Evolutionary conservation across 92 coral and sea anemone species (phyloP), one percentile per base, ranked within the genome.

Genomic region (Palythoa grandiflora): DNA sequence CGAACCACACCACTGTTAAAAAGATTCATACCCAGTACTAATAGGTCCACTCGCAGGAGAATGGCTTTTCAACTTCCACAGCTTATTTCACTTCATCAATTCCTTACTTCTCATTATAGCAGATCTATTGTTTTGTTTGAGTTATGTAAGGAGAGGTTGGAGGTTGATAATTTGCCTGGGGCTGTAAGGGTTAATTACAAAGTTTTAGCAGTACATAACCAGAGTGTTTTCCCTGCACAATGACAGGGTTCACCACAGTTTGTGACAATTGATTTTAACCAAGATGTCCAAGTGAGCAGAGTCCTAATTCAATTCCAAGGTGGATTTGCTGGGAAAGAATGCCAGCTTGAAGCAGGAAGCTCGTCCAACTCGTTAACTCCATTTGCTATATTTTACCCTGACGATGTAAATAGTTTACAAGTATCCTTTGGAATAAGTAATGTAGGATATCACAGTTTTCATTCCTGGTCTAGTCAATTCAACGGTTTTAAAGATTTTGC

Each of bases 281-380:
- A 84, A 68, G 95, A 94, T 15, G 81, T 73, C 68, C 83, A 74
- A 15, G 88, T 94, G 9, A 87, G 87, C 77, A 90, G 91, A 84
- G 84, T 94, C 48, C 88, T 87, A 38, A 59, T 92, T 35, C 95
- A 94, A 73, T 94, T 94, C 87, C 98, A 94, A 75, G 98, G 98
- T 50, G 98, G 98, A 84, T 94, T 94, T 92, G 95, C 90, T 59
- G 98, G 98, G 35, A 85, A 88, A 28, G 97, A 92, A 57, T 94
- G 97, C 71, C 79, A 70, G 65, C 74, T 94, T 9, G 97, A 94
- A 73, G 97, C 90, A 35, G 97, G 97, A 11, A 88, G 88, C 28
- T 94, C 94, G 6, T 39, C 87, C 3, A 92, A 70, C 78, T 88
- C 92, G 54, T 66, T 94, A 79, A 77, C 87, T 16, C 87, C 94